Conservation (phyloP, 2,113 vertebrate genomes). For the Elephantulus edwardii region DNA sequence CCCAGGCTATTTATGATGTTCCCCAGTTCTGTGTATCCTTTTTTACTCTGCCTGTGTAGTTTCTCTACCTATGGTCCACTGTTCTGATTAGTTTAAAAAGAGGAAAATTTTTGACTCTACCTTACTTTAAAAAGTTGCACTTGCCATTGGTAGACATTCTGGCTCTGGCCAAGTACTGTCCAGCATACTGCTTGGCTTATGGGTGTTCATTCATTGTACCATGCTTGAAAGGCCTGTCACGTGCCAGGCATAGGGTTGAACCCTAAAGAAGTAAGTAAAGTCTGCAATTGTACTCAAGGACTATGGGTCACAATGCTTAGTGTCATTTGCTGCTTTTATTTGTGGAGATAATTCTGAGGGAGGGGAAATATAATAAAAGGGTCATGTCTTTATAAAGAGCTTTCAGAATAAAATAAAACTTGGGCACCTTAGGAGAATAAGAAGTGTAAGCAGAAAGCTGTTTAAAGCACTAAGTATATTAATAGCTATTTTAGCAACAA, state of each 20-base stretch:
- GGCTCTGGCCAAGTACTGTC: neutral
- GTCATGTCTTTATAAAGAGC: neutral
- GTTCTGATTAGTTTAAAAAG: neutral
- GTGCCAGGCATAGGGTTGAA: neutral
- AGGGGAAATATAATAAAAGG: neutral
- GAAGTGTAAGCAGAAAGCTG: neutral
- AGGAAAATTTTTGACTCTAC: neutral
- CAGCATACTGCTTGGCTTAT: neutral
- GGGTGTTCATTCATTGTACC: no score
- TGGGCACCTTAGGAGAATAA: neutral
- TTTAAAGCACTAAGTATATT: conserved; percentile 6
- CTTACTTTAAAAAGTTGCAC: neutral
- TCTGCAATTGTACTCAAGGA: neutral
- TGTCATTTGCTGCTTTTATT: conserved; percentile 42
- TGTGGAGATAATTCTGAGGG: neutral
- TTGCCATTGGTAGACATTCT: neutral
- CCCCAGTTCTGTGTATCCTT: neutral
- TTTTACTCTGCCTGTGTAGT: neutral
- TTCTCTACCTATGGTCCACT: neutral
- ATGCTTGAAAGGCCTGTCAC: neutral
- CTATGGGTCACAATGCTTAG: neutral
- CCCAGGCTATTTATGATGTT: neutral
- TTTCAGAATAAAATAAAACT: neutral
- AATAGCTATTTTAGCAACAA: neutral
- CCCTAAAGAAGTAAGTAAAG: neutral